phyloP scores from a whole-genome alignment of 1,140 invertebrate species.

The Venturia canescens region DNA sequence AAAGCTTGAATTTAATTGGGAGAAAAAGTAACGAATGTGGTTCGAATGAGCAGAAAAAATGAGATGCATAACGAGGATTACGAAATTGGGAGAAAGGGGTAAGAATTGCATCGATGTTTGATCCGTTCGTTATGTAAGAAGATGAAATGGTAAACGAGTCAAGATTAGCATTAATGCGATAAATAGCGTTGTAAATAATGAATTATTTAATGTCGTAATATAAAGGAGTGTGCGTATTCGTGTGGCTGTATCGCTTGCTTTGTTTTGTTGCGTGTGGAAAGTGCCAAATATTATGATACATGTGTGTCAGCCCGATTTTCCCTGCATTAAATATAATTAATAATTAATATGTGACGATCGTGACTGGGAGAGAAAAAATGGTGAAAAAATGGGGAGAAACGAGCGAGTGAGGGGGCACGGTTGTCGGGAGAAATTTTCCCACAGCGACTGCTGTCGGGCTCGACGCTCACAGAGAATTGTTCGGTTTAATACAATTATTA shows the following conservation, averaged over 20 bases:
- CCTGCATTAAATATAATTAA: slow-evolving; percentile 11
- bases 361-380: not conserved
- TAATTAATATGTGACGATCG: not conserved
- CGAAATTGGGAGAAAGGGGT: slow-evolving; percentile 21
- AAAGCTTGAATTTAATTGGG: not conserved
- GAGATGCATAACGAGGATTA: not conserved
- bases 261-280: not conserved
- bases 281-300: slow-evolving; percentile 21
- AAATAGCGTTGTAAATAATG: not conserved
- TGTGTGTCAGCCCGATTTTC: not conserved
- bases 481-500: slow-evolving; percentile 28
- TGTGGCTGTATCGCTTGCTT: not conserved
- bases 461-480: slow-evolving; percentile 9
- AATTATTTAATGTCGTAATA: not conserved
- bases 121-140: slow-evolving; percentile 24
- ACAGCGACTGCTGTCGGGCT: not conserved
- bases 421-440: slow-evolving; percentile 28
- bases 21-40: not conserved
- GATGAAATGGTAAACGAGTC: not conserved
- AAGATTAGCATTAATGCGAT: slow-evolving; percentile 1
- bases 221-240: not conserved
- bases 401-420: not conserved
- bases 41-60: not conserved
- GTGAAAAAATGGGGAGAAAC: not conserved
- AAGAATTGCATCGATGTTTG: not conserved